Evolutionary conservation across 2,113 vertebrate species (phyloP).

Genomic region (Tapirus terrestris): DNA sequence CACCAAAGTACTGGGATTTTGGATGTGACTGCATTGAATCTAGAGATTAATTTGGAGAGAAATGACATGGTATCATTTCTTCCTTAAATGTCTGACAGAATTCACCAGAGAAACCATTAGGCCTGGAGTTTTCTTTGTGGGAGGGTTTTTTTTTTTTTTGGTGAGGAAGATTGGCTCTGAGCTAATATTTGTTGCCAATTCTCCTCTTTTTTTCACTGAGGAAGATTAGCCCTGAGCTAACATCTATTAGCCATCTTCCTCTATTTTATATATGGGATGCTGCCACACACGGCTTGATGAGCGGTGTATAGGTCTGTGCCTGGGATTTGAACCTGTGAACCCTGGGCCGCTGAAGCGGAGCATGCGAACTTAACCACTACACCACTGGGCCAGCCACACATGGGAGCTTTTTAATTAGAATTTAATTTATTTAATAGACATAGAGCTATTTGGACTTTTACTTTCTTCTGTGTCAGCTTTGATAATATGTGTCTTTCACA

Average conservation of each 20-base stretch:
- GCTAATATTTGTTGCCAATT: no score
- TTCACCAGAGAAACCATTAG: neutral
- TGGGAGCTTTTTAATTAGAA: conserved; percentile 5
- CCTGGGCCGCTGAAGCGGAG: no score
- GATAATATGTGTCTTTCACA: neutral
- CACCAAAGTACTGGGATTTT: neutral
- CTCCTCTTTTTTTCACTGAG: no score
- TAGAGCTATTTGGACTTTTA: conserved; percentile 20
- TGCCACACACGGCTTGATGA: no score
- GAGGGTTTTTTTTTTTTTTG: neutral
- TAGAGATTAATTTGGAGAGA: neutral
- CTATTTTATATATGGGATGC: no score
- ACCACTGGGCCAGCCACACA: no score
- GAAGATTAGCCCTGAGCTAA: no score
- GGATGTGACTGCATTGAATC: neutral
- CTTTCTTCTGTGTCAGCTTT: neutral
- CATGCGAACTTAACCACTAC: no score
- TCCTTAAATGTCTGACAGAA: neutral
- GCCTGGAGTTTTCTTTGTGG: neutral
- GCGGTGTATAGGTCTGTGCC: no score
- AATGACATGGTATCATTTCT: neutral
- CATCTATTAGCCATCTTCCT: no score
- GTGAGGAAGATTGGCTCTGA: no score
- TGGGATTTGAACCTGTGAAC: no score
- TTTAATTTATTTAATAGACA: neutral